These are phyloP conservation scores for Trachelus tabidus DNA, from an alignment of 2,888 invertebrate genomes.

Conservation along the genomic window DNA sequence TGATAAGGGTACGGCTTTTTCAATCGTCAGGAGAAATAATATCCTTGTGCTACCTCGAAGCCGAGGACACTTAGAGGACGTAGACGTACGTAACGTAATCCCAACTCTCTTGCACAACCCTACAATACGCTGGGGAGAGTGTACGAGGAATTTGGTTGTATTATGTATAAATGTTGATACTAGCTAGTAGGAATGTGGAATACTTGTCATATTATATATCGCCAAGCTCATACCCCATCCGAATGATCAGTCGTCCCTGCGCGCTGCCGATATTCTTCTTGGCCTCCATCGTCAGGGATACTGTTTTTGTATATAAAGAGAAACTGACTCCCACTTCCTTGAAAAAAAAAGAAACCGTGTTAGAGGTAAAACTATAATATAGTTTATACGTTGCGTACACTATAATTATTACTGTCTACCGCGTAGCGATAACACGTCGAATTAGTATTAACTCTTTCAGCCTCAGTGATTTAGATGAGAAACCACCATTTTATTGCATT, in stretches of 20 bases:
- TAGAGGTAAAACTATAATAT: slow-evolving; percentile 40
- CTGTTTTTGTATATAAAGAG: neutral
- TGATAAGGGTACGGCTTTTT: neutral
- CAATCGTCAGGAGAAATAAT: neutral
- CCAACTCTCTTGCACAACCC: neutral
- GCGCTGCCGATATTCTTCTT: neutral
- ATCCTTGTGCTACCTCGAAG: neutral
- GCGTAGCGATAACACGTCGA: slow-evolving; percentile 46
- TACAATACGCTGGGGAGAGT: neutral
- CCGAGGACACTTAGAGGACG: neutral
- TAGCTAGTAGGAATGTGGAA: slow-evolving; percentile 60
- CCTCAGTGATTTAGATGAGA: neutral
- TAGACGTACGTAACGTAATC: neutral
- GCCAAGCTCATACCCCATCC: slow-evolving; percentile 22
- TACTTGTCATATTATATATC: slow-evolving; percentile 52
- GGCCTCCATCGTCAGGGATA: neutral
- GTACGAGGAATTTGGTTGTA: slow-evolving; percentile 48
- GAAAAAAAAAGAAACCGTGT: slow-evolving; percentile 29
- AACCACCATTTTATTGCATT: neutral
- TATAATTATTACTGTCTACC: slow-evolving; percentile 47
- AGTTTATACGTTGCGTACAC: slow-evolving; percentile 47
- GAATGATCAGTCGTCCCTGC: neutral
- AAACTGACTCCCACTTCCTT: neutral
- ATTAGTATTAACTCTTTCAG: slow-evolving; percentile 36
- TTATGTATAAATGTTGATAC: slow-evolving; percentile 66